Conservation (phyloP, 2,113 vertebrate genomes). For the Aegypius monachus region DNA sequence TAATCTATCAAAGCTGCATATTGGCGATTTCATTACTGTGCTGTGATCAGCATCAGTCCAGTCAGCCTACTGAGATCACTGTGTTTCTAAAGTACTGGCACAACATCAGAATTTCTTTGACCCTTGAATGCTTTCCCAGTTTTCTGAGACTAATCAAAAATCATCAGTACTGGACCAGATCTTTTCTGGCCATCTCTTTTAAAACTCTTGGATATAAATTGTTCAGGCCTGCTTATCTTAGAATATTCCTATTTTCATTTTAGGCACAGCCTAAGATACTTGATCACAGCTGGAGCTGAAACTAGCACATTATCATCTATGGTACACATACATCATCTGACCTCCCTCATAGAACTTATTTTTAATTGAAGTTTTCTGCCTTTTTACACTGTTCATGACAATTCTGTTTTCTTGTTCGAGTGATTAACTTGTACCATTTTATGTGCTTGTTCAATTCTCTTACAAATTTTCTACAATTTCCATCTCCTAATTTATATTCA, state of each 20-base stretch:
- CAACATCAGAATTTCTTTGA: not conserved
- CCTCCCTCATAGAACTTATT: not conserved
- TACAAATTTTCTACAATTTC: not conserved
- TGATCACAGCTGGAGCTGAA: conserved; percentile 28
- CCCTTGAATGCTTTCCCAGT: conserved; percentile 17
- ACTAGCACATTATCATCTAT: not conserved
- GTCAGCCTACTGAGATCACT: not conserved
- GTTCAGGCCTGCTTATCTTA: not conserved
- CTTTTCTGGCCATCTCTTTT: not conserved
- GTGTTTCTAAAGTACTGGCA: not conserved
- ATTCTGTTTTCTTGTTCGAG: not conserved
- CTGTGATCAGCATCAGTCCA: not conserved
- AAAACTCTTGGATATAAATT: not conserved
- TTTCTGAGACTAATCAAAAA: conserved; percentile 21
- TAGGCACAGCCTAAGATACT: conserved; percentile 1
- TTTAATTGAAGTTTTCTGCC: not conserved
- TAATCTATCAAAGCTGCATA: not conserved
- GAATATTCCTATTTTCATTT: not conserved
- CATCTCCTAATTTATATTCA: not conserved
- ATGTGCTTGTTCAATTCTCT: not conserved
- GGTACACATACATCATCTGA: not conserved
- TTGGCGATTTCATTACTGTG: not conserved
- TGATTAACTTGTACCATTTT: not conserved
- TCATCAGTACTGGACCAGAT: not conserved
- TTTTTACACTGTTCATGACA: not conserved